Base-by-base conservation (phyloP, 2,113 vertebrate species). In the Hyaena hyaena region DNA sequence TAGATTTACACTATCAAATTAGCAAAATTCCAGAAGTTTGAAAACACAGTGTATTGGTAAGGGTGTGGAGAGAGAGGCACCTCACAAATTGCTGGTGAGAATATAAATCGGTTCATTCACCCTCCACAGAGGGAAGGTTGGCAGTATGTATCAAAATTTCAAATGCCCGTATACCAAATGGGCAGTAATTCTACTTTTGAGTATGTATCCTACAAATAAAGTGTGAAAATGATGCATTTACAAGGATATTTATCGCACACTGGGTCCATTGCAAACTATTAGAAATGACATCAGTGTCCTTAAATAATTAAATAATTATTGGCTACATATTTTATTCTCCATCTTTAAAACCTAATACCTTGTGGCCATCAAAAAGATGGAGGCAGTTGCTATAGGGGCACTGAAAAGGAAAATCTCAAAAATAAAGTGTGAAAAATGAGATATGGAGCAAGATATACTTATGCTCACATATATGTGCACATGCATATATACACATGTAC, bases 371-470 rank as follows among this genome's bases (percentile, higher is more conserved):
- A 63, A 93, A 71, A 90, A 88, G 68, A 93, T 80, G 91, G 58
- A 28, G 63, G 43, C 3, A 77, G 80, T 4, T 88, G 73, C 16
- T 77, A 10, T 77, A 23, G 71, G 31, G 33, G 94, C 28, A 48
- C 63, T 53, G 28, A 87, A 96, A 84, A 94, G 53, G 76, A 96
- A 74, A 94, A 96, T 73, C 55, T 88, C 53, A 85, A 93, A 85
- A 53, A 61, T 61, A 39, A 61, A 21, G 11, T 53, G 4, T 93
- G n/a, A 89, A 58, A 55, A 94, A 88, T n/a, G 66, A n/a, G 39
- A 8, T 24, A 48, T 15, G 15, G 9, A 80, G n/a, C 9, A 14
- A 28, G 39, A 81, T 53, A 76, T 50, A 82, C 16, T 28, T 65
- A 23, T 15, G 16, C 39, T 88, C 33, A 86, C 66, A 33, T 45